Conservation (phyloP, 2,888 invertebrate genomes). For the Folsomia candida region DNA sequence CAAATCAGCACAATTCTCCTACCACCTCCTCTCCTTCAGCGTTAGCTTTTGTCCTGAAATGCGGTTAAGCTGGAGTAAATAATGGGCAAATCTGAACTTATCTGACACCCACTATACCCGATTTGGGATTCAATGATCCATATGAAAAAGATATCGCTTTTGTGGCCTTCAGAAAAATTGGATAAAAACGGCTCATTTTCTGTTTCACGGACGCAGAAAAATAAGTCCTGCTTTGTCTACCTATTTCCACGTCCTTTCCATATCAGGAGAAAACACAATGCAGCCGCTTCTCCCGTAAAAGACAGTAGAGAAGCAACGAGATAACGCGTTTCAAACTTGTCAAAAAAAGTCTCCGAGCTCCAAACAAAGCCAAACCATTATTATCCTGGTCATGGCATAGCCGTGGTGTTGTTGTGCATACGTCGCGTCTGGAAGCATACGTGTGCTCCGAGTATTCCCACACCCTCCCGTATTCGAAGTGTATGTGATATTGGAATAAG, state of each 20-base stretch:
- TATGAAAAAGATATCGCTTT: constrained; percentile 40
- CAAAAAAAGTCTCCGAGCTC: background rate
- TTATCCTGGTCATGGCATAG: background rate
- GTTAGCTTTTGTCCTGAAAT: constrained; percentile 22
- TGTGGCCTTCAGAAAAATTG: constrained; percentile 18
- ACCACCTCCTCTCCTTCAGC: too few relatives aligned
- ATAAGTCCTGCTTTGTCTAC: background rate
- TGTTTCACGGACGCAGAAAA: constrained; percentile 15
- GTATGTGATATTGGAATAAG: background rate
- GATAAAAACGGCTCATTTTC: constrained; percentile 33
- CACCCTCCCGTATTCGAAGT: background rate
- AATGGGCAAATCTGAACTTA: constrained; percentile 46
- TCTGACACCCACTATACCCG: constrained; percentile 49
- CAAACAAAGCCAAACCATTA: background rate
- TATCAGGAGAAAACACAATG: background rate
- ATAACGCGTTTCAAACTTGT: background rate
- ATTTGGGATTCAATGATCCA: constrained; percentile 51
- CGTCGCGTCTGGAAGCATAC: too few relatives aligned
- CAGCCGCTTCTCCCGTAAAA: background rate
- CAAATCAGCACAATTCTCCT: too few relatives aligned
- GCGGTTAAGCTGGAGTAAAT: constrained; percentile 41
- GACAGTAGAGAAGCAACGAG: background rate
- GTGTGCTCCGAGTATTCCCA: too few relatives aligned
- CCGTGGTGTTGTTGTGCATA: background rate
- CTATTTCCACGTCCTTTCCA: background rate